Evolutionary conservation across 2,113 vertebrate species (phyloP), one percentile per base, ranked within the genome.

Genomic region (Monarcha castaneiventris): DNA sequence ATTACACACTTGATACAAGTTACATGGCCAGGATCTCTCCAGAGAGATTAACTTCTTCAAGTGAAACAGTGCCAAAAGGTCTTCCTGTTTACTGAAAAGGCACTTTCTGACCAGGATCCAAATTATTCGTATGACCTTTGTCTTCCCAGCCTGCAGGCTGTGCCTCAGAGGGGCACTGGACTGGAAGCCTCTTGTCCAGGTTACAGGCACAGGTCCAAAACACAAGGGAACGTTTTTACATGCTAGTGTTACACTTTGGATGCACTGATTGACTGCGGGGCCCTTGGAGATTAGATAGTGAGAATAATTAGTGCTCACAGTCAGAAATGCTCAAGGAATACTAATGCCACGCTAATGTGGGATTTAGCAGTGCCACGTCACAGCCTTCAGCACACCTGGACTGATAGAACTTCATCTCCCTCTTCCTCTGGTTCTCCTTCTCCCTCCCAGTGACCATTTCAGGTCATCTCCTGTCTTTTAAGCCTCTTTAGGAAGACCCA

Each of bases 1-100:
- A 89, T 87, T 92, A 84, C 17, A 87, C n/a, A 19, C 35, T 88
- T 46, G 33, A 82, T 88, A 84, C 29, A 89, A 90, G 30, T 79
- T 92, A 83, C 32, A n/a, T 77, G 59, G 77, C 56, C 64, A 91
- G 69, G 76, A 90, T 73, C 58, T 81, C 81, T 81, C 52, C 37
- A 67, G 56, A 55, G 63, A 93, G 63, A 85, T 66, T 93, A 91
- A 87, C 62, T 82, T 94, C 90, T 94, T 84, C 79, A 54, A 87
- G 63, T 74, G 84, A 89, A 89, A 59, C 49, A 39, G 56, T 75
- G 88, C 68, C 91, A 93, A 77, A 94, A 88, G 21, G 37, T 92
- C 61, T 93, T 90, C 92, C 94, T 96, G 90, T 89, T 94, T 90
- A 89, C 54, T 84, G 92, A 93, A 84, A 89, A 92, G 82, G 63